Base-by-base conservation (phyloP, 1,140 invertebrate genomes). In the Varroa destructor region DNA sequence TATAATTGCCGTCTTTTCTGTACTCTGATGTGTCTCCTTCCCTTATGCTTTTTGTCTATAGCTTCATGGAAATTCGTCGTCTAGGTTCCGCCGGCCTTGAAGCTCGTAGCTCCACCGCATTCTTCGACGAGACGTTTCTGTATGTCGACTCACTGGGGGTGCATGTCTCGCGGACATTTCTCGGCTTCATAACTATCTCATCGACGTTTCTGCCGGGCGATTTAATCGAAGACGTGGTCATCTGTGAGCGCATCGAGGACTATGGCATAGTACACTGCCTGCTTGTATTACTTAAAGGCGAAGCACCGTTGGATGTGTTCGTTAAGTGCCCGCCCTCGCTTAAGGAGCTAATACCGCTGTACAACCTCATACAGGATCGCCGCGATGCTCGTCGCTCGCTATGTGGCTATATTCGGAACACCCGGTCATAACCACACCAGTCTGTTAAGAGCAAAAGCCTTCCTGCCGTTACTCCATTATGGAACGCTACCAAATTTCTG, bases 191-290 rank as follows among this genome's bases (percentile, higher is more conserved):
- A 8, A 67, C 12, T 2, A 67, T 37, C 61, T 67, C 12, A 12
- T 67, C 61, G 14, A 40, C 12, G 8, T 67, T 67, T 46, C 40
- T 67, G 36, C 61, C 61, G 1, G 12, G 40, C 12, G 40, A 40
- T 2, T 8, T 67, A 12, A 67, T 67, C 61, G 46, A 67, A 3
- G 61, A 67, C 37, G 14, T 67, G 12, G 61, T 67, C 61, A 67
- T 67, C 8, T 67, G 61, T 40, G 61, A 67, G 37, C 61, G 61
- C 40, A 67, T 67, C 37, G 61, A 67, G 8, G 61, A 67, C 36
- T 67, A 43, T 40, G 61, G 61, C 40, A 67, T 67, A 40, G 61
- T 67, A 12, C 61, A 67, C 37, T 67, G 61, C 37, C 61, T 67
- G 40, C 36, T 67, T 5, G 61, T 40, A 2, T 37, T 67, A 12